Evolutionary conservation across 2,113 vertebrate genomes (phyloP).

Genomic region (Phyllostomus discolor): DNA sequence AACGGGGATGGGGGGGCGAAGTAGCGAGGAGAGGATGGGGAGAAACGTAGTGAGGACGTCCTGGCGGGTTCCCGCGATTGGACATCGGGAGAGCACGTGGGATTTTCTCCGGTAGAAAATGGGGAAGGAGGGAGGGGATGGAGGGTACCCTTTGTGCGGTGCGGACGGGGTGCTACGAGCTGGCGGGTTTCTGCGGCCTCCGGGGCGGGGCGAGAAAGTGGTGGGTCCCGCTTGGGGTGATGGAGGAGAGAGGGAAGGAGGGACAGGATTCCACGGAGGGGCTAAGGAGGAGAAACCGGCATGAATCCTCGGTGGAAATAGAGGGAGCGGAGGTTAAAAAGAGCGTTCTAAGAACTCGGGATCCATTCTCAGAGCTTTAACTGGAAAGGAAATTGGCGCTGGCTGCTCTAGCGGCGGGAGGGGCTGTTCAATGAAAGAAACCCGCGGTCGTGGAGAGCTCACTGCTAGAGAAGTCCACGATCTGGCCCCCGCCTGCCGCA

Average conservation of each 20-base stretch:
- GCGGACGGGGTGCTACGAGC: not conserved
- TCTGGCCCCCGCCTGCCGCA: not conserved
- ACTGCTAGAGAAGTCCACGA: not conserved
- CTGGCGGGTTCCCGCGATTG: not conserved
- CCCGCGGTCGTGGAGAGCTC: not conserved
- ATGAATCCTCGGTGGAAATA: not conserved
- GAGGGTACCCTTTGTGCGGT: not conserved
- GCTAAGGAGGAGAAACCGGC: not conserved
- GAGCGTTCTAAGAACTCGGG: not conserved
- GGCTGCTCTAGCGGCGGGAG: not conserved
- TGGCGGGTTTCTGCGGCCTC: not conserved
- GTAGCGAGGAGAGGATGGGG: not conserved
- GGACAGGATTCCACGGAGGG: not conserved
- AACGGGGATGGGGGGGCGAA: not conserved
- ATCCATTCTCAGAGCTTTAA: not conserved
- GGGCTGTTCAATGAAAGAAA: not conserved
- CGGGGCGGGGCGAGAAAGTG: not conserved
- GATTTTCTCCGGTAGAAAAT: not conserved
- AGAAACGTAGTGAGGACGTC: not conserved
- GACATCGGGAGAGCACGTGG: conserved; percentile 5
- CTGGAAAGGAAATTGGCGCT: not conserved
- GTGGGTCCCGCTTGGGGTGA: not conserved
- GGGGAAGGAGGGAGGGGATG: not conserved
- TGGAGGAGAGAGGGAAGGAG: not conserved
- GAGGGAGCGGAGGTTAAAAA: not conserved